Evolutionary conservation across 1,140 invertebrate species (phyloP), one percentile per base, ranked within the genome.

Genomic region (Popillia japonica): DNA sequence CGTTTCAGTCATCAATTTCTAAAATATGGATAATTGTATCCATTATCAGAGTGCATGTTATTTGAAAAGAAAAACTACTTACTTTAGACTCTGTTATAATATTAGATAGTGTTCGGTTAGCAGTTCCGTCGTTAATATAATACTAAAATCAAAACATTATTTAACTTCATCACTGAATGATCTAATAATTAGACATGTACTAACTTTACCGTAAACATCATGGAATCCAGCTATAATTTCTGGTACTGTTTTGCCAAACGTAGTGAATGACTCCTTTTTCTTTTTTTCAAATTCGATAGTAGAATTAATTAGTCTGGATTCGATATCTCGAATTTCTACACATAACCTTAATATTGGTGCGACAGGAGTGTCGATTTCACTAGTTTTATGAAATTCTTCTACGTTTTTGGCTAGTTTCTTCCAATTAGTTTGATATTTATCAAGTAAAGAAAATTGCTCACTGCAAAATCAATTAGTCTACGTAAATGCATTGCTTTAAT

Each of bases 31-130:
- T 84, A 2, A 87, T 44, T 84, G 85, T 41, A 86, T 87, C 77
- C 83, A 85, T 22, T 82, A 84, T 73, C 82, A 82, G 78, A 76
- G 83, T 79, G 79, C 88, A 85, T 85, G 85, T n/a, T 78, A 82
- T 81, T 87, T 88, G 78, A 88, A 88, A 82, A 88, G 90, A 79
- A 83, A 87, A 40, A 82, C 88, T 79, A 87, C 88, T 34, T 34
- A 34, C 27, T 34, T 34, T 34, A 34, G 2, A 34, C 2, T 34
- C 27, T 34, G 27, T 34, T 34, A 34, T 34, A 2, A 34, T 34
- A 4, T 34, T 34, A 34, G 27, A 34, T 34, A 34, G 27, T 34
- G 27, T 34, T 4, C 27, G 27, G 27, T 34, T 34, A 34, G 82
- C 88, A 91, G 78, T 89, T 48, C 44, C 44, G 8, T 48, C n/a